These are phyloP conservation scores for Pedetes capensis DNA, from an alignment of 2,113 vertebrate genomes.

Conservation along the genomic window DNA sequence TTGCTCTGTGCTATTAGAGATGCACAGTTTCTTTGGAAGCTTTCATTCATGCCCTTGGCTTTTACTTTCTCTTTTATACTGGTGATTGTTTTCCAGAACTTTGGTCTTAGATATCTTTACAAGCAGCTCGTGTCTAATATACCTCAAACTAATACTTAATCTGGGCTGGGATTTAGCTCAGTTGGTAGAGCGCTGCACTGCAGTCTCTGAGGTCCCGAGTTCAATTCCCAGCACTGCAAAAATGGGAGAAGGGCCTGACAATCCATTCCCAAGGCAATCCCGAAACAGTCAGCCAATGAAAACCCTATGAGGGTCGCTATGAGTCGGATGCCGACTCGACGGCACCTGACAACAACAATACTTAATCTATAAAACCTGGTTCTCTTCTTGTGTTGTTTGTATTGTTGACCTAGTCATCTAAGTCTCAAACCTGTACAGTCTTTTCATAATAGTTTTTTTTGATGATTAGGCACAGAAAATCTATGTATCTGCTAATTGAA, in stretches of 20 bases:
- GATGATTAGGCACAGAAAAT: background rate
- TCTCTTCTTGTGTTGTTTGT: constrained; percentile 20
- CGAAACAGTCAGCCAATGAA: too few relatives aligned
- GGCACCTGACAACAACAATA: too few relatives aligned
- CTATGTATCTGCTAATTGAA: background rate
- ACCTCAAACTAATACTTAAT: background rate
- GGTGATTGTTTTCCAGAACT: constrained; percentile 10
- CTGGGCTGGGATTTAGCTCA: too few relatives aligned
- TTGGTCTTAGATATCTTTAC: constrained; percentile 11
- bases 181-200: too few relatives aligned
- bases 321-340: too few relatives aligned
- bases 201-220: too few relatives aligned
- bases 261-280: too few relatives aligned
- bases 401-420: background rate
- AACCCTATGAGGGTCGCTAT: too few relatives aligned
- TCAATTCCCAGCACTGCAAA: too few relatives aligned
- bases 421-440: background rate
- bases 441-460: background rate
- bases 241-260: too few relatives aligned
- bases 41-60: background rate
- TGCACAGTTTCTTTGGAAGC: background rate
- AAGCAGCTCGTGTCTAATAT: background rate
- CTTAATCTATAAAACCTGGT: background rate
- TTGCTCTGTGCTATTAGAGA: background rate
- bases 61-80: background rate